Conservation (phyloP, 2,888 invertebrate genomes). For the Sarcophaga variegata region DNA sequence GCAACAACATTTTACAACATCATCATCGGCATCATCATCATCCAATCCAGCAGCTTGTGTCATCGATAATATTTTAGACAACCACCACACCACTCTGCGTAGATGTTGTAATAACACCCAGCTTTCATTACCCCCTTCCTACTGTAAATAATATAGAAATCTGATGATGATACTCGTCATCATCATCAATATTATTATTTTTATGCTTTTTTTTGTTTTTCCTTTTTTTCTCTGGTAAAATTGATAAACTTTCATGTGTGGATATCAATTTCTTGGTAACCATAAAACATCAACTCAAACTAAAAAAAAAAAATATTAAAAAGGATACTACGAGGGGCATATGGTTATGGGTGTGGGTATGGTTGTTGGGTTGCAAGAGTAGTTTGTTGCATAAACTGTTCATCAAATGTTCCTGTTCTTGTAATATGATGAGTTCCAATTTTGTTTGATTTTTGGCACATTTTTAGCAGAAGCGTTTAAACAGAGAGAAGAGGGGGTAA, state of each 20-base stretch:
- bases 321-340: neutral
- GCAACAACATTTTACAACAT: constrained; percentile 61
- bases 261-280: constrained; percentile 63
- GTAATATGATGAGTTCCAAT: neutral
- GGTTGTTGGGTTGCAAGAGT: neutral
- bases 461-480: neutral
- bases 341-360: too few relatives aligned
- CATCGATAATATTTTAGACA: constrained; percentile 37
- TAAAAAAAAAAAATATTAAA: neutral
- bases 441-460: neutral
- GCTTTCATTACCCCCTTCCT: neutral
- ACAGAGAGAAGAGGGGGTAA: too few relatives aligned
- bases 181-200: constrained; percentile 46
- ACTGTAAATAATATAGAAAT: neutral
- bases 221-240: constrained; percentile 21
- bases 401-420: neutral
- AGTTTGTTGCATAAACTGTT: neutral
- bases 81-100: neutral
- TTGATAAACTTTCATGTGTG: constrained; percentile 64
- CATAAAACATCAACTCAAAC: constrained; percentile 40
- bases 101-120: neutral
- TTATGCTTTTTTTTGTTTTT: neutral
- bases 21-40: constrained; percentile 15
- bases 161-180: constrained; percentile 36
- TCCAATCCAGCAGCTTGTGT: neutral